Conservation (phyloP, 2,888 invertebrate genomes). For the Zaprionus obscuricornis region DNA sequence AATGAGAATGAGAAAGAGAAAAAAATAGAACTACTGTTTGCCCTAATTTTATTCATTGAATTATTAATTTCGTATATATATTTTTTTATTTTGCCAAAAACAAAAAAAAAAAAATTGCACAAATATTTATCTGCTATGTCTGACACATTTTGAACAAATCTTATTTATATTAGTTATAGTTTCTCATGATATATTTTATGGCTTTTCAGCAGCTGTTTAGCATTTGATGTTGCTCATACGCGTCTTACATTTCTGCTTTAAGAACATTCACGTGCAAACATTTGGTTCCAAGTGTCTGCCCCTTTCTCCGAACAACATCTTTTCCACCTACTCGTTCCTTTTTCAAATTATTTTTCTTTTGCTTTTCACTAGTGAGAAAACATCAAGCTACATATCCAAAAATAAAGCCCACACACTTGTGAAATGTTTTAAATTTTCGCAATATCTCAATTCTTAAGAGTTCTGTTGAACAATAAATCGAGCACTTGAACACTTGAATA, state of each 20-base stretch:
- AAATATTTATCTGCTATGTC: neutral
- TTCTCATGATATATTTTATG: constrained; percentile 32
- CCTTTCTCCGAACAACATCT: too few species aligned
- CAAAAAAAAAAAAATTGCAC: too few species aligned
- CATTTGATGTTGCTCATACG: constrained; percentile 45
- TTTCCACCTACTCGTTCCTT: neutral
- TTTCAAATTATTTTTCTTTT: constrained; percentile 1
- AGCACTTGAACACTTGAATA: constrained; percentile 6
- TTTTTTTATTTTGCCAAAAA: constrained; percentile 6
- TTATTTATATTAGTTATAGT: constrained; percentile 41
- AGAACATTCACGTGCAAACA: constrained; percentile 49
- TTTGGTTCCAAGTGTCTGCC: constrained; percentile 13
- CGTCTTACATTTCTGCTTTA: constrained; percentile 29
- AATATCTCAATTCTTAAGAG: constrained; percentile 34
- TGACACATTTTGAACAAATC: constrained; percentile 29
- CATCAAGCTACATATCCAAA: constrained; percentile 30
- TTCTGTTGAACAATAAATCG: constrained; percentile 19
- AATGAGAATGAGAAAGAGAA: too few species aligned
- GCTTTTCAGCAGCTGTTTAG: constrained; percentile 59
- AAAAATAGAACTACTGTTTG: too few species aligned
- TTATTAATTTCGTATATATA: too few species aligned
- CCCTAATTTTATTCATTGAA: neutral
- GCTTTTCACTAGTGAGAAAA: constrained; percentile 1
- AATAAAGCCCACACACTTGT: constrained; percentile 42
- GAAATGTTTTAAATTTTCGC: constrained; percentile 39